Evolutionary conservation across 1,140 invertebrate genomes (phyloP).

Genomic region (Babylonia areolata): DNA sequence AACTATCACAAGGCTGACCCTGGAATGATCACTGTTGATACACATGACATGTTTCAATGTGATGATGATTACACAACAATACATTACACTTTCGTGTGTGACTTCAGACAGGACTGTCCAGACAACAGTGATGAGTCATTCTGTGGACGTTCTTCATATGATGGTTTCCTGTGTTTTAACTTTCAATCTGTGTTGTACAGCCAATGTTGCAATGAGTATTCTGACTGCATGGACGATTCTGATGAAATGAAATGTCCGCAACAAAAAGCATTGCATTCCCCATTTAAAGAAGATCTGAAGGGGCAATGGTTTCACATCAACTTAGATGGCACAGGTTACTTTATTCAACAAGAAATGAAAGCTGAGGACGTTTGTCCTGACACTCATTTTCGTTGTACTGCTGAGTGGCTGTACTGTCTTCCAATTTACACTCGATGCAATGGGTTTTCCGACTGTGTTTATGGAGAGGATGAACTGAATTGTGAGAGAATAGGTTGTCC

Average conservation of each 20-base stretch:
- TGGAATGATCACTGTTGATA: not conserved
- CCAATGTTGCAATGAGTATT: not conserved
- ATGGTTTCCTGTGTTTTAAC: not conserved
- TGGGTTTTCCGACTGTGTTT: constrained; percentile 8
- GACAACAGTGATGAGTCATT: not conserved
- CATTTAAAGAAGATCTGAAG: not conserved
- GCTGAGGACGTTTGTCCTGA: not conserved
- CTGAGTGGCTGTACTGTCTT: constrained; percentile 18
- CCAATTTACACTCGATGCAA: constrained; percentile 40
- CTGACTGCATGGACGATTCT: not conserved
- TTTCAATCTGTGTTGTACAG: not conserved
- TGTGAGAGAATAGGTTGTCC: not conserved
- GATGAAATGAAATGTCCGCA: not conserved
- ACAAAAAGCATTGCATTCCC: not conserved
- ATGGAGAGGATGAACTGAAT: constrained; percentile 26
- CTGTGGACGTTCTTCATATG: not conserved
- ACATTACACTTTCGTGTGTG: not conserved
- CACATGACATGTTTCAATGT: not conserved
- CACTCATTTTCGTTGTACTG: not conserved
- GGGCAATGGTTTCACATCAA: not conserved
- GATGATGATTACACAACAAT: not conserved
- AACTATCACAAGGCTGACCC: not conserved
- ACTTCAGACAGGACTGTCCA: not conserved
- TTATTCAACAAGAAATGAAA: not conserved
- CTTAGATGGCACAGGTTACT: not conserved